Conservation (phyloP, 1,140 invertebrate genomes). For the Cydia amplana region DNA sequence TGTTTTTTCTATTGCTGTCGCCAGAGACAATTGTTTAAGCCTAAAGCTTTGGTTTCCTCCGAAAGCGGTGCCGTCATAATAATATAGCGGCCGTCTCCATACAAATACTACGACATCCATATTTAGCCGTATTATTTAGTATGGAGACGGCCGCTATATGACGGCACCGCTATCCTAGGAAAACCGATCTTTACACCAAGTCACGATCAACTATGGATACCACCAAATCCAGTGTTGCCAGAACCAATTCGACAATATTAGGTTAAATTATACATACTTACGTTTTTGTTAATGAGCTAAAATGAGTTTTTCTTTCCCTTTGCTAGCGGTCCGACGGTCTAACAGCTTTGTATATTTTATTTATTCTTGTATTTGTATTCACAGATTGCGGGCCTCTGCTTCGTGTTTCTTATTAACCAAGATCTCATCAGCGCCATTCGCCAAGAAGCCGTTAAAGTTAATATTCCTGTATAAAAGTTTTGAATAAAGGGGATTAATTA, state of each 20-base stretch:
- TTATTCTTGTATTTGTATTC: conserved; percentile 49
- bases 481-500: conserved; percentile 52
- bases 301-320: no score
- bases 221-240: background rate
- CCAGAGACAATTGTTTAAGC: no score
- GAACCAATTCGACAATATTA: background rate
- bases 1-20: no score
- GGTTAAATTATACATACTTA: background rate
- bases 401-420: conserved; percentile 96
- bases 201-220: background rate
- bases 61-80: no score
- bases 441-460: conserved; percentile 89
- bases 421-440: conserved; percentile 92
- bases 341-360: background rate
- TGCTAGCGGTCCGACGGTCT: background rate
- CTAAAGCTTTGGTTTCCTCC: no score
- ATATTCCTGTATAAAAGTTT: conserved; percentile 73
- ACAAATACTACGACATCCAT: no score
- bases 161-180: no score
- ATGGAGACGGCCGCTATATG: no score
- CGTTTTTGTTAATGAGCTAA: no score
- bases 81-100: no score
- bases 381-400: conserved; percentile 92
- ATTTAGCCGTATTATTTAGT: no score
- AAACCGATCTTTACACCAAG: no score